Base-by-base conservation (phyloP, 2,113 vertebrate genomes). In the Sinocyclocheilus maitianheensis region DNA sequence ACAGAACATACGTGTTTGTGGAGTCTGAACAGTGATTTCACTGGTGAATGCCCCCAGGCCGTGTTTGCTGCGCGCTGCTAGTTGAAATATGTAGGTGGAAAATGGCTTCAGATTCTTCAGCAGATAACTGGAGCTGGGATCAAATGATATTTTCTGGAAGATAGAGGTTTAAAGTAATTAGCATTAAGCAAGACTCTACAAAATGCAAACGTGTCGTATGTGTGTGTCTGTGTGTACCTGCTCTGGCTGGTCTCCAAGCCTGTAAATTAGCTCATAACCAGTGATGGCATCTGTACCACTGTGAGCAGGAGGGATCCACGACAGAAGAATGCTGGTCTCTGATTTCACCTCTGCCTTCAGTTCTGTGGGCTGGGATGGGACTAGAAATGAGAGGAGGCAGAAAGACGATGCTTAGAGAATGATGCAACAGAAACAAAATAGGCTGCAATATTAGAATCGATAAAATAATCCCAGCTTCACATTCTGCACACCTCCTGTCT, bases 331-430 rank as follows among this genome's bases (percentile, higher is more conserved):
- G 88, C 97, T 99, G 0, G 98, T 99, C 94, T 99, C 98, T 76
- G 98, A 99, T 82, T 98, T 97, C 69, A 97, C 97, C 91, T 99
- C 98, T 22, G 96, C 97, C 93, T 97, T 99, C 92, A 98, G 97
- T 82, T 98, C 97, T 67, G 97, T 40, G 24, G 98, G 98, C 79
- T 99, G 98, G n/a, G 98, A 97, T 90, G 98, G 98, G 78, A 99
- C 98, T 99, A 85, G 22, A 55, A 81, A 69, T 8, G 2, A 30
- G 10, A 20, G 74, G 74, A 87, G 16, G n/a, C 65, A 53, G 16
- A 74, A 65, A 78, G 71, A 82, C 4, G 18, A 84, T 14, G 40
- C 63, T 72, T 71, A 69, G 67, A 40, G 43, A 48, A 48, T 84
- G 80, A 84, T 30, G 62, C 12, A 62, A 71, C 58, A 1, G 51